Conservation (phyloP, 2,888 invertebrate genomes). For the Odontocerum albicorne region DNA sequence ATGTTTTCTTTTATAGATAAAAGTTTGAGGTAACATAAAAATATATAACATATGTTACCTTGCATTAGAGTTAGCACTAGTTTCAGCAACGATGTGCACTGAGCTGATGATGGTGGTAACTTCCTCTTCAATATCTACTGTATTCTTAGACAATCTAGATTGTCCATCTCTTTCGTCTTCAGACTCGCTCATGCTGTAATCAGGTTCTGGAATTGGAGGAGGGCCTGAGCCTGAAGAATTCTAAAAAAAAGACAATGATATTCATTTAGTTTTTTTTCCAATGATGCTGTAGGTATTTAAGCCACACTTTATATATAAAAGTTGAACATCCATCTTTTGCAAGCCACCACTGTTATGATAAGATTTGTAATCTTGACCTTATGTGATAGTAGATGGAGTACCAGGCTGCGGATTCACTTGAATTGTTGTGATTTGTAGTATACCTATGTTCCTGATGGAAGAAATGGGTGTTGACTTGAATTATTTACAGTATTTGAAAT, state of each 20-base stretch:
- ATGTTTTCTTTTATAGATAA: constrained; percentile 1
- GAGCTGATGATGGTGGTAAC: constrained; percentile 46
- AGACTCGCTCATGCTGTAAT: constrained; percentile 86
- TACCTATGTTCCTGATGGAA: too few species aligned
- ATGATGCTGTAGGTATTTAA: too few species aligned
- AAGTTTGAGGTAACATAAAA: background rate
- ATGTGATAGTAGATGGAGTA: too few species aligned
- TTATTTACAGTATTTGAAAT: too few species aligned
- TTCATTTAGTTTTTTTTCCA: too few species aligned
- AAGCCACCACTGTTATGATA: too few species aligned
- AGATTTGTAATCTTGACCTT: too few species aligned
- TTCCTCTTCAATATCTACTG: constrained; percentile 54
- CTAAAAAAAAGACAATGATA: constrained; percentile 41
- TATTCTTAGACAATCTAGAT: constrained; percentile 56
- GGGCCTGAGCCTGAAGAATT: constrained; percentile 52
- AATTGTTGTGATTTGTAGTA: too few species aligned
- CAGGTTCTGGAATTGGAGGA: constrained; percentile 89
- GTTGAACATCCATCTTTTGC: too few species aligned
- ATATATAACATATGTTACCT: constrained; percentile 49
- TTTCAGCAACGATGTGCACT: constrained; percentile 54
- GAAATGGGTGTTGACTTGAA: too few species aligned
- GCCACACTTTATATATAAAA: too few species aligned
- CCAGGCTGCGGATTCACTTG: too few species aligned
- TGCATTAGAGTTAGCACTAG: constrained; percentile 75
- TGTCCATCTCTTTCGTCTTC: constrained; percentile 66